phyloP scores from a whole-genome alignment of 2,888 invertebrate species.

The Marronus borbonicus region DNA sequence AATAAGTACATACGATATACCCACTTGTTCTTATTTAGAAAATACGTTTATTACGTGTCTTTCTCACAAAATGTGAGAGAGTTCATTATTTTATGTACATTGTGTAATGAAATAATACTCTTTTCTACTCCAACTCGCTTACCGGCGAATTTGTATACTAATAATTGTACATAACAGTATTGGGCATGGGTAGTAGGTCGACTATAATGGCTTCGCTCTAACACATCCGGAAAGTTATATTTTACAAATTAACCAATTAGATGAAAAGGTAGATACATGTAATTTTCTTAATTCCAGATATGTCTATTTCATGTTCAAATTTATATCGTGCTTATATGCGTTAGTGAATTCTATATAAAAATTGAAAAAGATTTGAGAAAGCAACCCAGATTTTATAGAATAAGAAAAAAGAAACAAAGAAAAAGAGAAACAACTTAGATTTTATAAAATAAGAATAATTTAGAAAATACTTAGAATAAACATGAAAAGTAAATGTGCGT shows the following conservation, averaged over 20 bases:
- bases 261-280: neutral
- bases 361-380: no score
- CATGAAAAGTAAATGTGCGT: no score
- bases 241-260: constrained; percentile 15
- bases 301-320: no score
- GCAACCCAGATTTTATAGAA: no score
- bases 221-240: constrained; percentile 3
- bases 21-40: constrained; percentile 15
- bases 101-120: constrained; percentile 28
- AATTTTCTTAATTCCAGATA: no score
- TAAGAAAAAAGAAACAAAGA: no score
- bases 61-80: constrained; percentile 47
- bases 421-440: no score
- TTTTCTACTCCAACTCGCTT: constrained; percentile 27
- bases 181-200: constrained; percentile 30
- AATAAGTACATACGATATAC: constrained; percentile 11
- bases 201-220: neutral
- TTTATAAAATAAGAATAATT: no score
- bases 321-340: neutral
- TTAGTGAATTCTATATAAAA: no score
- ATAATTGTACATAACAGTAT: constrained; percentile 33
- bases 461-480: no score
- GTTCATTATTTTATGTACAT: constrained; percentile 15
- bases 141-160: constrained; percentile 27
- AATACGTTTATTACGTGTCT: constrained; percentile 33